These are phyloP conservation scores for Helostoma temminkii DNA, from an alignment of 2,797 vertebrate genomes.

Conservation along the genomic window DNA sequence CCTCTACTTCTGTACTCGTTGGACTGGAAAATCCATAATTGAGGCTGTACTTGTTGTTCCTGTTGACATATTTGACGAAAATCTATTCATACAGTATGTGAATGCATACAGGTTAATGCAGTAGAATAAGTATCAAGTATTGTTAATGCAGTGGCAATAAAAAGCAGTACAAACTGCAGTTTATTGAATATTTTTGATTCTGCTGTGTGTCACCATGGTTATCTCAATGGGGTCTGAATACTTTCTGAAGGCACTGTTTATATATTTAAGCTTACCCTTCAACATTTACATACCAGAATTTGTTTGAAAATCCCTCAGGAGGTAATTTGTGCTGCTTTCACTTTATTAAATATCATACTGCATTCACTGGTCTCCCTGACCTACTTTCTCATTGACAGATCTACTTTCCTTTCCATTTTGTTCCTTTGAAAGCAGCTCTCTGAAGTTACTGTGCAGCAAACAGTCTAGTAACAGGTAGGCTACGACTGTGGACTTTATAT, in stretches of 20 bases:
- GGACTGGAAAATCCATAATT: no score
- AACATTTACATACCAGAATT: not conserved
- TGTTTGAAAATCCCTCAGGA: not conserved
- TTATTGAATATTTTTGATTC: not conserved
- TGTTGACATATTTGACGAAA: no score
- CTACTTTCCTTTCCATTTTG: slow-evolving; percentile 12
- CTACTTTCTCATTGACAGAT: slow-evolving; percentile 41
- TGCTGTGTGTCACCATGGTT: not conserved
- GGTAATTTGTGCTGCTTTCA: slow-evolving; percentile 13
- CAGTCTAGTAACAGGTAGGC: not conserved
- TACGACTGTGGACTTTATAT: not conserved
- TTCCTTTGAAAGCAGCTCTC: slow-evolving; percentile 29
- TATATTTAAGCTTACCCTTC: not conserved
- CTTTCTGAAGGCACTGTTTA: no score
- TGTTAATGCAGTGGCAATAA: no score
- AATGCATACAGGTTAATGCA: no score
- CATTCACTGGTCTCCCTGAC: slow-evolving; percentile 34
- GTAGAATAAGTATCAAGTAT: no score
- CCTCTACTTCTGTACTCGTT: no score
- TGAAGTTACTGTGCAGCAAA: not conserved
- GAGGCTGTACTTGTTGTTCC: no score
- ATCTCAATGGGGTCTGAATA: no score
- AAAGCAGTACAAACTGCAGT: not conserved
- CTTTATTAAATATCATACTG: slow-evolving; percentile 14
- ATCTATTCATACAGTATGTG: no score